A percentile compares a stretch with the other conserved stretches of the same genome.
These are phyloP conservation scores for Ptychoptera albimana DNA, from an alignment of 2,888 invertebrate species.

Conservation along the genomic window DNA sequence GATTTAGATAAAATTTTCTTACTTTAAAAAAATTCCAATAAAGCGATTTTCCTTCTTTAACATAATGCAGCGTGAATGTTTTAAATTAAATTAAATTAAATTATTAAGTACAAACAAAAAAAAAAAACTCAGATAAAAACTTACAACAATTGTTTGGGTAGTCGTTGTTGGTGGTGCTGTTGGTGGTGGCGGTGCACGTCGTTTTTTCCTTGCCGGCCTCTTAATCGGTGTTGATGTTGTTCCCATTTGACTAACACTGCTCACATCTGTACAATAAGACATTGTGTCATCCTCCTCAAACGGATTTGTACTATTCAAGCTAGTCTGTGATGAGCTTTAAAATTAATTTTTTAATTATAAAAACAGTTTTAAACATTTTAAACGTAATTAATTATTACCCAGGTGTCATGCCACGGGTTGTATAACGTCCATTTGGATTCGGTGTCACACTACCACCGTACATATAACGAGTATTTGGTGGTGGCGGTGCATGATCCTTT, in stretches of 20 bases:
- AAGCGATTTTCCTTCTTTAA: no score
- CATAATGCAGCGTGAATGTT: no score
- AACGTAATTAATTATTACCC: constrained; percentile 17
- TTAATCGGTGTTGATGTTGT: constrained; percentile 28
- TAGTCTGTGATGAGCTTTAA: constrained; percentile 37
- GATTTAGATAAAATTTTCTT: no score
- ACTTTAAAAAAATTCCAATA: no score
- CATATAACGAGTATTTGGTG: constrained; percentile 29
- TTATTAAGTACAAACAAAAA: no score
- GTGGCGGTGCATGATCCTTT: constrained; percentile 8
- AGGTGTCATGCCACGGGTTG: constrained; percentile 12
- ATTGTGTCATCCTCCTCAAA: constrained; percentile 32
- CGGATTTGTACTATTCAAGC: constrained; percentile 42
- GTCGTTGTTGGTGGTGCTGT: no score
- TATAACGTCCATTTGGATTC: constrained; percentile 22
- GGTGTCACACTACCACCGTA: constrained; percentile 42
- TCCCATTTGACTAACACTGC: constrained; percentile 11
- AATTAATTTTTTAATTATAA: background rate
- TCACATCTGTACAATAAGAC: no score
- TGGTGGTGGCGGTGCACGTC: constrained; percentile 44
- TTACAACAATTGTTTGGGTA: constrained; percentile 7
- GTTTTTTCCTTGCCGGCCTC: constrained; percentile 42
- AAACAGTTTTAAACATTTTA: no score
- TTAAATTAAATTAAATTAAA: no score
- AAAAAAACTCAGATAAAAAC: constrained; percentile 3